Evolutionary conservation across 1,140 invertebrate genomes (phyloP).

Genomic region (Eupristina koningsbergeri): DNA sequence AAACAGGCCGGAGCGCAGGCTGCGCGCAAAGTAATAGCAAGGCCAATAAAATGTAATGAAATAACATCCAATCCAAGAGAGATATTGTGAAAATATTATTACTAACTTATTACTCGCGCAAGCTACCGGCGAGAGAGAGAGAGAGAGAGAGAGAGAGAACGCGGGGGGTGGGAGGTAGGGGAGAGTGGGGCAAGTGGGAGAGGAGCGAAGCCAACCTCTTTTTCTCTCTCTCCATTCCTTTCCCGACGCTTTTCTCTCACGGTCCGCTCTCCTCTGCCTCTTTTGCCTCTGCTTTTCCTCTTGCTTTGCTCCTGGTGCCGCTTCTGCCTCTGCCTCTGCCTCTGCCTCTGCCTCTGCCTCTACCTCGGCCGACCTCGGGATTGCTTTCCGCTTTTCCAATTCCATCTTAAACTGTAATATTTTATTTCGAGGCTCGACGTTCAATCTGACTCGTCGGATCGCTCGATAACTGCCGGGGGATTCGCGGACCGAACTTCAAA

Average conservation of each 20-base stretch:
- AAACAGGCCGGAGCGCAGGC: constrained; percentile 57
- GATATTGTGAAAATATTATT: constrained; percentile 75
- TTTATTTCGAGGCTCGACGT: constrained; percentile 44
- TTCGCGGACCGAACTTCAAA: constrained; percentile 7
- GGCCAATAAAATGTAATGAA: constrained; percentile 74
- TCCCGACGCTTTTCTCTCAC: not conserved
- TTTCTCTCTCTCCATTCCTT: constrained; percentile 43
- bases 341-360: not conserved
- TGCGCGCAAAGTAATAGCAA: constrained; percentile 67
- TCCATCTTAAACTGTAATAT: constrained; percentile 50
- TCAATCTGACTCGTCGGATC: constrained; percentile 48
- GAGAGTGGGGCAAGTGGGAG: too few relatives aligned
- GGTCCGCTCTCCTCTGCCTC: not conserved
- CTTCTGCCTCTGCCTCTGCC: not conserved
- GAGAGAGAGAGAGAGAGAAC: too few relatives aligned
- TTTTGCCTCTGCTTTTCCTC: not conserved
- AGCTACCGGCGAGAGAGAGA: too few relatives aligned
- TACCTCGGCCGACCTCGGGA: not conserved
- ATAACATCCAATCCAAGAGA: constrained; percentile 73
- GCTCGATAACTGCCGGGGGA: constrained; percentile 36
- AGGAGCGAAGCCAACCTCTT: constrained; percentile 47
- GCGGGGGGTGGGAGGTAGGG: too few relatives aligned
- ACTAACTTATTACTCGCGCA: constrained; percentile 72
- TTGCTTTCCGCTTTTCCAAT: constrained; percentile 51
- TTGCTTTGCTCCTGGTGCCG: not conserved